Base-by-base conservation (phyloP, 92 coral and sea anemone species). In the Galaxea fascicularis region DNA sequence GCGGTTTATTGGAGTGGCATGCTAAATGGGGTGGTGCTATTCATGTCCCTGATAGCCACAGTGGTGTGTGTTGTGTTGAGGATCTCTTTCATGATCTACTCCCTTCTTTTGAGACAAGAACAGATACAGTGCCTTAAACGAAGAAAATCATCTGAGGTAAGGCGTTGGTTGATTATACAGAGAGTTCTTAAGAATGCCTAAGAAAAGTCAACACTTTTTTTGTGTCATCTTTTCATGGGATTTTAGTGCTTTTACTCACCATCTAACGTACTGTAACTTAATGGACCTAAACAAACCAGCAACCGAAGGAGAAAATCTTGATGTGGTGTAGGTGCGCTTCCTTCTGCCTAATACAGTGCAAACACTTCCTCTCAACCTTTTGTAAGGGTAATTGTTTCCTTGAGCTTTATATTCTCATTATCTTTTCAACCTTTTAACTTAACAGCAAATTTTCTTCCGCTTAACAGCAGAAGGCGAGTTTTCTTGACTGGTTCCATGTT, bases 21-120 rank as follows among this genome's bases (percentile, higher is more conserved):
- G 18, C 82, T 85, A 47, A 57, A 63, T 30, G 65, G 60, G 17
- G 49, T 78, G 4, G 79, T 85, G 22, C 17, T 80, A 13, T 65
- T 60, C 4, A 18, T 89, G 57, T 79, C 87, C 22, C 83, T 89
- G 83, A 27, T 85, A 10, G 39, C 47, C 73, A 89, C 93, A 20
- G 73, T 74, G 54, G 29, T 85, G 9, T 85, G 90, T 54, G 79
- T 85, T n/a, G 20, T 57, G 25, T 52, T 79, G 46, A 89, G 75
- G 73, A 28, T 85, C 12, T 26, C 45, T 73, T 85, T 85, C 56
- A 46, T 85, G 82, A 27, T 74, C 28, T 74, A 80, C 47, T 73
- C 69, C 22, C 69, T 13, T 52, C 51, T 62, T 30, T 29, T 85
- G 25, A 31, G n/a, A 0, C 68, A 74, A n/a, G 24, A 49, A 66